Evolutionary conservation across 2,888 invertebrate species (phyloP).

Genomic region (Autographa gamma): DNA sequence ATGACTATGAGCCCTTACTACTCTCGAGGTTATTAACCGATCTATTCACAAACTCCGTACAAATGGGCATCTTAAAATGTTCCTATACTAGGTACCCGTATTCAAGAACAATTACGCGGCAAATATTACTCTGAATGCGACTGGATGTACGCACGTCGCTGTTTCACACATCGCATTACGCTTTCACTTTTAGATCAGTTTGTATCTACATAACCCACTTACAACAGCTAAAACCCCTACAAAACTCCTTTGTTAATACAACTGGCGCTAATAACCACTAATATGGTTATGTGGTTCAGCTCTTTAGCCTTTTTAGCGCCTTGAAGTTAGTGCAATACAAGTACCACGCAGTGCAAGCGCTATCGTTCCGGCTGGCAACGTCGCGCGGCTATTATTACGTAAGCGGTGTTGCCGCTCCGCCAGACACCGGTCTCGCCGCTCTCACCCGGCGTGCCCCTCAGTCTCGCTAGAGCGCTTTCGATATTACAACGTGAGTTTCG

Average conservation of each 20-base stretch:
- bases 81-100: neutral
- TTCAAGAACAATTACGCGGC: conserved; percentile 27
- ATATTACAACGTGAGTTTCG: conserved; percentile 70
- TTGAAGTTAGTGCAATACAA: conserved; percentile 68
- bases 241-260: conserved; percentile 69
- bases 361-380: conserved; percentile 65
- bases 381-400: conserved; percentile 60
- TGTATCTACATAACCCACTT: conserved; percentile 56
- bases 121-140: conserved; percentile 20
- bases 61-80: neutral
- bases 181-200: conserved; percentile 56
- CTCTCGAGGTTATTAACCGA: conserved; percentile 11
- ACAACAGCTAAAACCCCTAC: conserved; percentile 45
- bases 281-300: conserved; percentile 69
- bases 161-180: conserved; percentile 29
- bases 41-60: conserved; percentile 1
- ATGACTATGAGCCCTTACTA: conserved; percentile 9
- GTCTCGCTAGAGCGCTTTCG: conserved; percentile 85
- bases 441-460: conserved; percentile 72
- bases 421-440: conserved; percentile 80
- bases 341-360: conserved; percentile 60
- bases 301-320: conserved; percentile 70
- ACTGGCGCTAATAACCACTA: conserved; percentile 72
- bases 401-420: conserved; percentile 79
- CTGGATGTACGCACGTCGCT: conserved; percentile 21